phyloP scores from a whole-genome alignment of 2,797 vertebrate genomes.

The Hephaestus fuliginosus region DNA sequence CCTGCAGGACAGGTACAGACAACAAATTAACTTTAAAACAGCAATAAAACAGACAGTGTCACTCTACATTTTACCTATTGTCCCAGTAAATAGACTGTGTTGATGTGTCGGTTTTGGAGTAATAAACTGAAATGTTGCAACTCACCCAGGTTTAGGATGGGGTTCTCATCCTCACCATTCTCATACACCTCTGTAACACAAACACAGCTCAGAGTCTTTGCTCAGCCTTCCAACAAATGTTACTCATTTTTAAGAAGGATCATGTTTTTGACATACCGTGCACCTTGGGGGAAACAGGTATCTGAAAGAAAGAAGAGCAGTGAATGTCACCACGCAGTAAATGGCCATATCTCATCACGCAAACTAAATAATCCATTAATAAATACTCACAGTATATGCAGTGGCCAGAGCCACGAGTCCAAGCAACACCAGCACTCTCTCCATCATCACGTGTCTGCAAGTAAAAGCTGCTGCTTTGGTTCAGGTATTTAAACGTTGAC shows the following conservation, averaged over 20 bases:
- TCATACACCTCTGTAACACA: constrained; percentile 78
- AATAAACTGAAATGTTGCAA: neutral
- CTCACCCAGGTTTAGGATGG: constrained; percentile 82
- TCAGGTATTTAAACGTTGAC: constrained; percentile 37
- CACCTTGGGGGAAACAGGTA: constrained; percentile 58
- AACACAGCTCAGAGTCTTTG: constrained; percentile 20
- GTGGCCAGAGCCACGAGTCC: constrained; percentile 60
- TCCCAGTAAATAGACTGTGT: neutral
- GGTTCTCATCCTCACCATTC: constrained; percentile 80
- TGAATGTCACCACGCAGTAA: neutral
- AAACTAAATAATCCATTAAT: neutral
- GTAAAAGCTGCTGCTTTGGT: constrained; percentile 28
- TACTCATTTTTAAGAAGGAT: neutral
- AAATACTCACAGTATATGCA: constrained; percentile 73
- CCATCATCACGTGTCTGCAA: constrained; percentile 49
- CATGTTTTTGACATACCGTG: constrained; percentile 72
- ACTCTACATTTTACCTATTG: neutral
- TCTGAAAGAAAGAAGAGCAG: constrained; percentile 56
- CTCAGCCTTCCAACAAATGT: neutral
- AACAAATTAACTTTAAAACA: neutral
- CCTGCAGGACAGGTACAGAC: constrained; percentile 58
- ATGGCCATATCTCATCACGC: neutral
- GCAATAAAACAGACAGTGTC: neutral
- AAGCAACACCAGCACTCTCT: constrained; percentile 58
- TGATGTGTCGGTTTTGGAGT: neutral